Evolutionary conservation across 2,888 invertebrate genomes (phyloP).

Genomic region (Melieria picta): DNA sequence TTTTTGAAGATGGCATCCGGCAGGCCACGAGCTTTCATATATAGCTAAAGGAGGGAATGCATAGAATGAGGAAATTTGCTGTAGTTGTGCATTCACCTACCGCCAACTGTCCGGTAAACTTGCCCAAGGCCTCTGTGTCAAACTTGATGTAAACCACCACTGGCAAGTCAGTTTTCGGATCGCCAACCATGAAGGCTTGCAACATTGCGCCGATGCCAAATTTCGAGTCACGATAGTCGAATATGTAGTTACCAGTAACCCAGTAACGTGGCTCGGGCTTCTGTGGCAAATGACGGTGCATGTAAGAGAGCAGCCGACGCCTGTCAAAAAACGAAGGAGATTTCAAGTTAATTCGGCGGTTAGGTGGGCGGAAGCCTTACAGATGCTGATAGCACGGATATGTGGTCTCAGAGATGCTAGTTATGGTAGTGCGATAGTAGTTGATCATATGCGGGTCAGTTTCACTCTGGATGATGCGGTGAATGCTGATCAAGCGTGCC

Average conservation of each 20-base stretch:
- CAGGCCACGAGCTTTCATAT: slow-evolving; percentile 68
- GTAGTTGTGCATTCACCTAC: slow-evolving; percentile 46
- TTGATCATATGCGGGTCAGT: slow-evolving; percentile 74
- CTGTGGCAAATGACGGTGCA: slow-evolving; percentile 72
- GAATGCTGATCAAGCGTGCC: slow-evolving; percentile 74
- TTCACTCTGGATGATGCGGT: slow-evolving; percentile 74
- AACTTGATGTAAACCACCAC: slow-evolving; percentile 71
- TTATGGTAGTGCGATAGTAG: slow-evolving; percentile 77
- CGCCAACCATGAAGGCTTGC: slow-evolving; percentile 73
- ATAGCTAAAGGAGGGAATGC: slow-evolving; percentile 67
- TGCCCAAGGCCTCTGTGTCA: slow-evolving; percentile 70
- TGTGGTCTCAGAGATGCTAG: slow-evolving; percentile 74
- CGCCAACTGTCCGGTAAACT: slow-evolving; percentile 71
- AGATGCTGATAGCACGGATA: slow-evolving; percentile 75
- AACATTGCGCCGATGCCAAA: slow-evolving; percentile 71
- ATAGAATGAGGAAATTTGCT: slow-evolving; percentile 15
- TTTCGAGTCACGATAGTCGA: slow-evolving; percentile 75
- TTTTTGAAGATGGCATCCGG: slow-evolving; percentile 67
- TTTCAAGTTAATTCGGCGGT: neutral
- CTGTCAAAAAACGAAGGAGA: slow-evolving; percentile 59
- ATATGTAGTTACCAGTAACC: slow-evolving; percentile 78
- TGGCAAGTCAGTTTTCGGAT: slow-evolving; percentile 74
- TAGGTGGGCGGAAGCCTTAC: slow-evolving; percentile 66
- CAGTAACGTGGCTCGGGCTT: slow-evolving; percentile 71
- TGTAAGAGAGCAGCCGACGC: slow-evolving; percentile 73